Base-by-base conservation (phyloP, 2,797 vertebrate genomes). In the Peromyscus eremicus region DNA sequence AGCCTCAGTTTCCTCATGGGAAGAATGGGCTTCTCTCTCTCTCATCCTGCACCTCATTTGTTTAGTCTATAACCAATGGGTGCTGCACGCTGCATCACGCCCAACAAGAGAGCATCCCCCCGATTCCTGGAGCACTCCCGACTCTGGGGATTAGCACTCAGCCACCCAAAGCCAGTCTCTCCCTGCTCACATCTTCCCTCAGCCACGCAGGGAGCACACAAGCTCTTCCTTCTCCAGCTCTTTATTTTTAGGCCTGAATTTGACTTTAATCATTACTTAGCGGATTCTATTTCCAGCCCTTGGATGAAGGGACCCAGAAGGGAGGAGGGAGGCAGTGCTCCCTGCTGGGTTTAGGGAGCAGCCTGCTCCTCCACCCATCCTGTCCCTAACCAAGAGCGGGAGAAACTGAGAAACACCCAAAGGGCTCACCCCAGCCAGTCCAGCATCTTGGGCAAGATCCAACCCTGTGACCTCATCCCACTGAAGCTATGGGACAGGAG, bases 281-380 rank as follows among this genome's bases (percentile, higher is more conserved):
- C 92, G 60, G 95, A 97, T 98, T 97, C 94, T 98, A 97, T 98
- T 98, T 98, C 97, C 34, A 96, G 97, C 94, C 73, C 0, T 12
- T 82, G 85, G 95, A 96, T 97, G 96, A 92, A 97, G 97, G 94
- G 95, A 96, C 93, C 92, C 92, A 89, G 89, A 92, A 91, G 80
- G 66, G 79, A 97, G 94, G 80, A 77, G 71, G 76, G 90, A 88
- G 43, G 91, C 37, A 91, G 70, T 95, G 95, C 97, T 97, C 97
- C 93, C 68, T 73, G 95, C 70, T 57, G 87, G 89, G 92, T 9
- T 52, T 80, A 68, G 6, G 68, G 37, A 89, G 57, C 82, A 40
- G 86, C 87, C 87, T 79, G 66, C 76, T 97, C 80, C 92, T 97
- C 97, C 91, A 94, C 97, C 94, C 96, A 97, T 89, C 97, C 94